A percentile compares a stretch with the other conserved stretches of the same genome.
Evolutionary conservation across 2,113 vertebrate species (phyloP).

Genomic region (Macrotus californicus): DNA sequence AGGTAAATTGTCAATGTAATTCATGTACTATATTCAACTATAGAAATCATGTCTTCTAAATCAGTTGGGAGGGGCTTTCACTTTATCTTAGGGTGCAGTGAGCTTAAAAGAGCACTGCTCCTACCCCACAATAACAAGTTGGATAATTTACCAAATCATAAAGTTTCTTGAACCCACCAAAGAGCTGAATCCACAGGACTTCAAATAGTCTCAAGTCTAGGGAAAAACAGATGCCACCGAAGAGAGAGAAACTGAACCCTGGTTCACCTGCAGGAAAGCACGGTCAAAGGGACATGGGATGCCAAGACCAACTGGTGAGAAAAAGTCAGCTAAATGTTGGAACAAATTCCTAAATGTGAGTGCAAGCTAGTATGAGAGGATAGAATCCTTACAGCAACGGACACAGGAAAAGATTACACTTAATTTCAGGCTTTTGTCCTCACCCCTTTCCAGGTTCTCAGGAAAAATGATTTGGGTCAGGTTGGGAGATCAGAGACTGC

Average conservation of each 20-base stretch:
- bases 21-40: neutral
- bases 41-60: neutral
- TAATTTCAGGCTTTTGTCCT: neutral
- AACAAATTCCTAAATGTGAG: neutral
- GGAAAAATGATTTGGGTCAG: neutral
- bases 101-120: neutral
- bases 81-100: neutral
- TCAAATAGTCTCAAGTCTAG: neutral
- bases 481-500: neutral
- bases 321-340: neutral
- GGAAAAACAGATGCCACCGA: neutral
- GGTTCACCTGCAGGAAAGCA: neutral
- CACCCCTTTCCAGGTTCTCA: neutral
- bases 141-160: neutral
- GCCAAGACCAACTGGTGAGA: neutral
- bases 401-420: neutral
- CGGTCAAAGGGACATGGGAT: neutral
- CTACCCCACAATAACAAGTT: neutral
- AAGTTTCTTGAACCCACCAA: neutral
- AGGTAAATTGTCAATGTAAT: neutral
- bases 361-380: neutral
- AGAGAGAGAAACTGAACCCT: neutral
- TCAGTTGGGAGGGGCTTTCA: neutral
- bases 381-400: neutral
- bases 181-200: neutral